A percentile compares a stretch with the other conserved stretches of the same genome.
Evolutionary conservation across 2,888 invertebrate genomes (phyloP).

Genomic region (Nasonia oneida): DNA sequence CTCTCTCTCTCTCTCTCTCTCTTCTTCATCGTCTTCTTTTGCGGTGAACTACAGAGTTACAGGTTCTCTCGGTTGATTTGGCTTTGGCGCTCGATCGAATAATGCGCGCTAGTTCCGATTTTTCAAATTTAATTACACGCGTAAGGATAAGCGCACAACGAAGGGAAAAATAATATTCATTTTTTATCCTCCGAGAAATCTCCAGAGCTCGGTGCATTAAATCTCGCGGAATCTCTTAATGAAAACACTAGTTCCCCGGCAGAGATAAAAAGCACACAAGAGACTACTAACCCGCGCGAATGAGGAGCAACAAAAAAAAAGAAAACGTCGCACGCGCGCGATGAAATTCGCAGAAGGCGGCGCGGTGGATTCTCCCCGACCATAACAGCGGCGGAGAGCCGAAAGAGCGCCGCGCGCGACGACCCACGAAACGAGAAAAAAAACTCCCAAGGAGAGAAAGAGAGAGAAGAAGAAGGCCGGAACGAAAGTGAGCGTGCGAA

Average conservation of each 20-base stretch:
- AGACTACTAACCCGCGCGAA: not conserved
- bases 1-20: too few relatives aligned
- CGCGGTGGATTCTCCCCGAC: conserved; percentile 21
- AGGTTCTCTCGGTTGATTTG: conserved; percentile 20
- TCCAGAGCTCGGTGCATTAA: conserved; percentile 22
- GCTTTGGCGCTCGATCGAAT: conserved; percentile 14
- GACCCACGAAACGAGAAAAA: conserved; percentile 41
- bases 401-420: conserved; percentile 38
- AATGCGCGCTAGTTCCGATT: not conserved
- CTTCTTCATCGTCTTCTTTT: not conserved
- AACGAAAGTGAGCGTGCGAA: conserved; percentile 64
- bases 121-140: not conserved
- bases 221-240: conserved; percentile 56
- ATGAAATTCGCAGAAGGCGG: conserved; percentile 50
- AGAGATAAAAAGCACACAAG: not conserved
- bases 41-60: not conserved
- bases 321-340: conserved; percentile 30
- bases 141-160: not conserved
- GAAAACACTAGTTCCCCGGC: conserved; percentile 28
- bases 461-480: conserved; percentile 43
- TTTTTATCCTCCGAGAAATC: not conserved
- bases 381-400: not conserved
- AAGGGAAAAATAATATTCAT: not conserved
- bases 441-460: conserved; percentile 22
- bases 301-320: conserved; percentile 23